Evolutionary conservation across 2,797 vertebrate species (phyloP).

Genomic region (Anomalospiza imberbis): DNA sequence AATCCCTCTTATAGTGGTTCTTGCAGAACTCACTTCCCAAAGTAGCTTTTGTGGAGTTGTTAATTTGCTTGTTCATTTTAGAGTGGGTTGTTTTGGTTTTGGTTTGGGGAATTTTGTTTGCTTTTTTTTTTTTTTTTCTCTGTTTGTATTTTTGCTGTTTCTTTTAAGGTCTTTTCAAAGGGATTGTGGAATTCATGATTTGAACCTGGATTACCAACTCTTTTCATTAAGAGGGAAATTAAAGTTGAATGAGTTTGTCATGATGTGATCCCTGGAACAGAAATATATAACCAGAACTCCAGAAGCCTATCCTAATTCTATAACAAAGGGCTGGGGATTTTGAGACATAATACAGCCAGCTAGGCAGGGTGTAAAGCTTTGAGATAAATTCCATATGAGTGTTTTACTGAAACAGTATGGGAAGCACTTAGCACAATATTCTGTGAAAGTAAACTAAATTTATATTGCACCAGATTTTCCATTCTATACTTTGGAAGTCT

Average conservation of each 20-base stretch:
- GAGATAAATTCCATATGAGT: not conserved
- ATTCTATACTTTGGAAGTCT: not conserved
- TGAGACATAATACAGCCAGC: not conserved
- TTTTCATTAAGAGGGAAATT: not conserved
- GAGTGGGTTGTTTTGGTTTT: not conserved
- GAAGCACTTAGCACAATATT: not conserved
- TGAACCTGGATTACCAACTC: not conserved
- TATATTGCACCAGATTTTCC: not conserved
- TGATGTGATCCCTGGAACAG: not conserved
- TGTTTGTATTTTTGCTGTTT: not conserved
- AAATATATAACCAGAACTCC: not conserved
- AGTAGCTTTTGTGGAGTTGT: not conserved
- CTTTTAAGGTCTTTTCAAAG: not conserved
- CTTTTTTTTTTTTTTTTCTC: not conserved
- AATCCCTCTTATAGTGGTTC: not conserved
- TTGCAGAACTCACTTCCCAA: not conserved
- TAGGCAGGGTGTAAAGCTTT: not conserved
- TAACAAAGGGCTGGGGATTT: not conserved
- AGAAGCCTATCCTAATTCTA: not conserved
- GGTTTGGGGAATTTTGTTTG: not conserved
- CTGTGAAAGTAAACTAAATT: not conserved
- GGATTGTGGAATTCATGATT: not conserved
- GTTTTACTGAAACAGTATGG: not conserved
- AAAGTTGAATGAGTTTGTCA: not conserved
- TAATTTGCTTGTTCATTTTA: not conserved